phyloP scores from a whole-genome alignment of 2,888 invertebrate species.

The Drosophila pegasa region DNA sequence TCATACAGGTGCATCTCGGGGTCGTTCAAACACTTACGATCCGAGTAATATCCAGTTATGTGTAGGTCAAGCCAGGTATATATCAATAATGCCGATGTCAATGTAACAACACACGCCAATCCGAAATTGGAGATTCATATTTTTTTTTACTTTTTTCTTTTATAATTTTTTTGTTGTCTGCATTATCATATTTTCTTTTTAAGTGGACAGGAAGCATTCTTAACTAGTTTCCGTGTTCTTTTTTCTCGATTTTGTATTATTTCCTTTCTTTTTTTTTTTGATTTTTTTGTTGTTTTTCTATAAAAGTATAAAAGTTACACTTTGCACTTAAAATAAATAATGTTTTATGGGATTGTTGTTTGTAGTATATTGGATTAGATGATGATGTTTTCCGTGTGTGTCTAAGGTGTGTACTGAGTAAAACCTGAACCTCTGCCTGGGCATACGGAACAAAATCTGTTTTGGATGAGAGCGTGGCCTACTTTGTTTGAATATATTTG shows the following conservation, averaged over 20 bases:
- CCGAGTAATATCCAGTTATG: slow-evolving; percentile 7
- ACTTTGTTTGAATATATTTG: not conserved
- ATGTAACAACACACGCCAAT: not conserved
- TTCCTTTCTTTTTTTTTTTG: not conserved
- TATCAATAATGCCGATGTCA: slow-evolving; percentile 1
- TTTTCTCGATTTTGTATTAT: not conserved
- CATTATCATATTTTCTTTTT: not conserved
- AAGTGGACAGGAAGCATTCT: not conserved
- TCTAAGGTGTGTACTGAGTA: not conserved
- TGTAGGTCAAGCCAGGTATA: slow-evolving; percentile 11
- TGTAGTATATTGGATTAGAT: not conserved
- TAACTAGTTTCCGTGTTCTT: not conserved
- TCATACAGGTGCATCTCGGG: not conserved
- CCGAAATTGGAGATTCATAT: not conserved
- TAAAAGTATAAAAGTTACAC: slow-evolving; percentile 11
- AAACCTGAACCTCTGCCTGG: not conserved
- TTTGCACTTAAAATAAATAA: slow-evolving; percentile 3
- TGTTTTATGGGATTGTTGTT: not conserved
- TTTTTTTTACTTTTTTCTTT: too few relatives aligned
- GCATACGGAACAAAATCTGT: not conserved
- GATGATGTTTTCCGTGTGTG: not conserved
- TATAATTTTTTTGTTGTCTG: too few relatives aligned
- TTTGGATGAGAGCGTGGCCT: not conserved
- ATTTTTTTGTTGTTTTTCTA: not conserved
- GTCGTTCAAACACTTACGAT: not conserved